phyloP scores from a whole-genome alignment of 2,797 vertebrate genomes.

The Meriones psammophilus region DNA sequence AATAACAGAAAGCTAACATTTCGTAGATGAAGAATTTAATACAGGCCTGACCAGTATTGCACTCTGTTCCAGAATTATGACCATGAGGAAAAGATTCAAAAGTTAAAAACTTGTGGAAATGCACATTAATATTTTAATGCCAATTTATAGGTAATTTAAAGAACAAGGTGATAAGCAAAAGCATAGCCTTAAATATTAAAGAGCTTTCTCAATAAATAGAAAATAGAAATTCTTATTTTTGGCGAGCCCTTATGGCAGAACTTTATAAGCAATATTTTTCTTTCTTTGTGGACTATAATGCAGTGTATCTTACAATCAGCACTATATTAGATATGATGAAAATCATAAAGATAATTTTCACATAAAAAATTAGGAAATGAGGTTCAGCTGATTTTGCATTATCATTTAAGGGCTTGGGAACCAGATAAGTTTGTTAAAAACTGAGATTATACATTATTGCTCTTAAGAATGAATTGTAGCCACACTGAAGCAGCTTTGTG shows the following conservation, averaged over 20 bases:
- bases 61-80: neutral
- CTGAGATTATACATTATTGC: neutral
- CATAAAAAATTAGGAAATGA: neutral
- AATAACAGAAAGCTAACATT: neutral
- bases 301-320: neutral
- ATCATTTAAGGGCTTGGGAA: neutral
- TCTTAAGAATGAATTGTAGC: neutral
- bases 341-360: neutral
- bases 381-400: neutral
- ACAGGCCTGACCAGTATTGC: neutral
- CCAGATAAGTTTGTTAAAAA: neutral
- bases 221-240: slow-evolving; percentile 40
- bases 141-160: neutral
- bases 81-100: neutral
- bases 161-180: neutral
- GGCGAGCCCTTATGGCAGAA: neutral
- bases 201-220: neutral
- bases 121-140: neutral
- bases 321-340: slow-evolving; percentile 21
- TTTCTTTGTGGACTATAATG: neutral
- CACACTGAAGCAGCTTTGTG: neutral
- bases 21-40: neutral
- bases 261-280: neutral
- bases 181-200: neutral
- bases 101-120: neutral